Conservation (phyloP, 2,888 invertebrate species). For the Lottia gigantea region DNA sequence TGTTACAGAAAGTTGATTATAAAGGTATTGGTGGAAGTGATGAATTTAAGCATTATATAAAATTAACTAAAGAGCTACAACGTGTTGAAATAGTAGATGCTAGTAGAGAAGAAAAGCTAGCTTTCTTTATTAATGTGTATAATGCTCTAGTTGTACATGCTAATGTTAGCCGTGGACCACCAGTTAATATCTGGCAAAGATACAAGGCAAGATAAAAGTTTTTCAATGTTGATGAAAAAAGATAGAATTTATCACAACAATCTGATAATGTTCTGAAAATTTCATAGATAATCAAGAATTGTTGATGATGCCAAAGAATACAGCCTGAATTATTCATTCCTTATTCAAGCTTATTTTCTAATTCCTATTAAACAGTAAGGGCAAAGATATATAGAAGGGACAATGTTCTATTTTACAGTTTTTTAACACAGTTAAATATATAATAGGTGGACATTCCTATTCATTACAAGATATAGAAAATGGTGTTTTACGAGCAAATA, state of each 20-base stretch:
- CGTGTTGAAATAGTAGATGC: slow-evolving; percentile 57
- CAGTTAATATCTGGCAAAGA: slow-evolving; percentile 68
- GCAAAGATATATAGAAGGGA: neutral
- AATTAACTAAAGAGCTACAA: slow-evolving; percentile 64
- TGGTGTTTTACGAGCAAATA: slow-evolving; percentile 70
- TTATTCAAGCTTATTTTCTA: no score
- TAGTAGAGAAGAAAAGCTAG: slow-evolving; percentile 65
- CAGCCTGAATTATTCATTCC: no score
- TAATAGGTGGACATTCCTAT: slow-evolving; percentile 69
- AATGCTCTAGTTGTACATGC: slow-evolving; percentile 71
- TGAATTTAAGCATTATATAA: slow-evolving; percentile 64
- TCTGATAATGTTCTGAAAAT: no score
- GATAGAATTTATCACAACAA: no score
- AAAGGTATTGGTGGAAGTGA: slow-evolving; percentile 63
- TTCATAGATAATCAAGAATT: no score
- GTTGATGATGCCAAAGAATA: no score
- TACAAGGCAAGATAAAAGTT: slow-evolving; percentile 65
- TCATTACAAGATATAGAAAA: slow-evolving; percentile 71
- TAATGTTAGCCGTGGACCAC: slow-evolving; percentile 67
- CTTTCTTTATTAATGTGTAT: slow-evolving; percentile 71
- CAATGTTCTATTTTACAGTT: slow-evolving; percentile 61
- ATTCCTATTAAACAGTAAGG: no score
- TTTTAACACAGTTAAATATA: slow-evolving; percentile 69
- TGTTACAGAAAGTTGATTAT: slow-evolving; percentile 65
- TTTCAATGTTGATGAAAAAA: no score